Conservation (phyloP, 2,797 vertebrate genomes). For the Coregonus suidteri region DNA sequence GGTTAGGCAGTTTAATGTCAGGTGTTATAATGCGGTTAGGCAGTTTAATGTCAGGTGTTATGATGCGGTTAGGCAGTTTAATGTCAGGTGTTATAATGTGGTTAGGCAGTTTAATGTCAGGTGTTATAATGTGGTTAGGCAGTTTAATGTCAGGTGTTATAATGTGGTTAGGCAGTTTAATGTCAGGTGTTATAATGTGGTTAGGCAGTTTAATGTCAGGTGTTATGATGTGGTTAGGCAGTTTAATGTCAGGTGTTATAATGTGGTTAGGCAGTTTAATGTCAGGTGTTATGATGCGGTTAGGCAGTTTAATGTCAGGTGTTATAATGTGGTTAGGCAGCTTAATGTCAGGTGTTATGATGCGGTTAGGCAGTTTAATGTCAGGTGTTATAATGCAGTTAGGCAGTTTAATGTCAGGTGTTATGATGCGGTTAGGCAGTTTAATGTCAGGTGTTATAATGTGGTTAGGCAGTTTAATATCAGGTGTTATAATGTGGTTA, state of each 20-base stretch:
- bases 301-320: background rate
- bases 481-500: background rate
- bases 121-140: too few species aligned
- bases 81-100: background rate
- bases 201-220: background rate
- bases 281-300: background rate
- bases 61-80: too few species aligned
- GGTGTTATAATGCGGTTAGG: background rate
- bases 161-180: background rate
- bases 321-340: too few species aligned
- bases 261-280: background rate
- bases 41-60: background rate
- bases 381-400: background rate
- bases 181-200: too few species aligned
- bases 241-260: too few species aligned
- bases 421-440: background rate
- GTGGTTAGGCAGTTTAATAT: background rate
- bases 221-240: background rate
- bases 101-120: background rate
- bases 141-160: background rate
- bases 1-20: background rate
- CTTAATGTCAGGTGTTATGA: background rate
- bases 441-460: too few species aligned
- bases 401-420: background rate
- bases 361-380: background rate